These are phyloP conservation scores for Ophioninae sp. DNA, from an alignment of 2,888 invertebrate species.

Conservation along the genomic window DNA sequence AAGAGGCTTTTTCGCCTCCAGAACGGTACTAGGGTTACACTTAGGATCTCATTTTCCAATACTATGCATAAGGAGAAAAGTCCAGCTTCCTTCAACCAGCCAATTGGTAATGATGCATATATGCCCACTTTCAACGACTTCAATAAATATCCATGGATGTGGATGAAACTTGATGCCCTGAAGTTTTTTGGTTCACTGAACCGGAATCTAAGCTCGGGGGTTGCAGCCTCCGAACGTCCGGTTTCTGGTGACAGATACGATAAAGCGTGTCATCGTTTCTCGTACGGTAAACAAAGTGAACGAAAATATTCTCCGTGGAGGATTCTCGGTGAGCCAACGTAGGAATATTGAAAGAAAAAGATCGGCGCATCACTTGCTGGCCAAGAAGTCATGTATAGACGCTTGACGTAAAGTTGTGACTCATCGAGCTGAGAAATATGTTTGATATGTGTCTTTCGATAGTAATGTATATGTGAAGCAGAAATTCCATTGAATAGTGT, in stretches of 20 bases:
- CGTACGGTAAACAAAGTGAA: neutral
- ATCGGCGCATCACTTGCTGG: neutral
- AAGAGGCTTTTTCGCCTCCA: neutral
- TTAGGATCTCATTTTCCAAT: neutral
- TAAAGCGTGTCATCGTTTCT: neutral
- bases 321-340: neutral
- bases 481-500: neutral
- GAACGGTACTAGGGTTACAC: neutral
- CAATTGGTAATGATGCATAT: neutral
- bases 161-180: neutral
- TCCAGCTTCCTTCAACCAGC: neutral
- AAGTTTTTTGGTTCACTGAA: neutral
- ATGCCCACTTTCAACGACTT: neutral
- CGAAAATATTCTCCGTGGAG: neutral
- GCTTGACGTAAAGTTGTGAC: neutral
- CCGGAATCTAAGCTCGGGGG: neutral
- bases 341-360: neutral
- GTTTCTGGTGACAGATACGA: too few relatives aligned
- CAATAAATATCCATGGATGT: neutral
- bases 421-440: neutral
- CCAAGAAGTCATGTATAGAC: neutral
- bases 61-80: neutral
- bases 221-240: neutral
- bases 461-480: neutral
- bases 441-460: neutral